These are phyloP conservation scores for Microcebus jonahi DNA, from an alignment of 2,113 vertebrate species.

Conservation along the genomic window DNA sequence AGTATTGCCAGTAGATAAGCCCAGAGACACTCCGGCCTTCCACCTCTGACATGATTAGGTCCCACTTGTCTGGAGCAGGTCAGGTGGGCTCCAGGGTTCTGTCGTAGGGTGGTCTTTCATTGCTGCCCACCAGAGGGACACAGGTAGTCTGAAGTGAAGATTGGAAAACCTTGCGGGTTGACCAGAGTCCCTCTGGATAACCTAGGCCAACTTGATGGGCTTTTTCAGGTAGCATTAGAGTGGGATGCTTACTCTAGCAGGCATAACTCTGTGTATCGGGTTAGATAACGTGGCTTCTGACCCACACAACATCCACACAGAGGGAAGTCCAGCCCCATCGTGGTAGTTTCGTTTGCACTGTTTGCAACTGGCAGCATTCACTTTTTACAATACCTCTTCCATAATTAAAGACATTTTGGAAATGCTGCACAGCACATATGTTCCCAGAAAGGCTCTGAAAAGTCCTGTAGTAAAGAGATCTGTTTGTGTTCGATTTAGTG, in stretches of 20 bases:
- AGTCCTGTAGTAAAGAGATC: background rate
- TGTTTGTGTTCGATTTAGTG: background rate
- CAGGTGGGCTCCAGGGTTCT: background rate
- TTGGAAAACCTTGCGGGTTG: background rate
- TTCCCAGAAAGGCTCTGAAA: background rate
- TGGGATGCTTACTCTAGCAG: background rate
- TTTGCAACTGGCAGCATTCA: background rate
- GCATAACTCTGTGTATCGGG: background rate
- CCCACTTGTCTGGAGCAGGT: background rate
- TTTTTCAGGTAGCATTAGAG: background rate
- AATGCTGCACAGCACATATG: background rate
- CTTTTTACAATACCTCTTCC: background rate
- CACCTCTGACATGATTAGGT: background rate
- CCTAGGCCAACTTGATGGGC: background rate
- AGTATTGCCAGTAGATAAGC: background rate
- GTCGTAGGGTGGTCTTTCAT: background rate
- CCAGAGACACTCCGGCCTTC: background rate
- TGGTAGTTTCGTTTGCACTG: background rate
- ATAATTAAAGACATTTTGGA: background rate
- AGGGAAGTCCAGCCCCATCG: background rate
- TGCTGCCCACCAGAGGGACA: background rate
- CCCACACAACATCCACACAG: background rate
- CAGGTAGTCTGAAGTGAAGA: background rate
- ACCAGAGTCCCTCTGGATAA: background rate
- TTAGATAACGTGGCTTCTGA: background rate